Evolutionary conservation across 2,888 invertebrate species (phyloP), one percentile per base, ranked within the genome.

Genomic region (Lithosia quadra): DNA sequence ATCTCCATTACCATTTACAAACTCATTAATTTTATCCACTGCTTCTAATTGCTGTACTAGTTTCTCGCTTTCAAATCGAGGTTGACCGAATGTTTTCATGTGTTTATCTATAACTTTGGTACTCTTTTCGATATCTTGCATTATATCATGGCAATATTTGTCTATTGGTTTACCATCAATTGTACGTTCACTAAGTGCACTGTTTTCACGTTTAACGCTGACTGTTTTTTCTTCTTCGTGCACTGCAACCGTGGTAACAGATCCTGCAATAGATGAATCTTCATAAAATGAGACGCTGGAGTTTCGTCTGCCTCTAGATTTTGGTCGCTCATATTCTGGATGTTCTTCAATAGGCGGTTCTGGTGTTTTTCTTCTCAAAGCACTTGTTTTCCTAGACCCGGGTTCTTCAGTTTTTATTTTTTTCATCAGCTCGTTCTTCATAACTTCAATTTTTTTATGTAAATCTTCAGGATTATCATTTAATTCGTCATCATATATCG

Each of bases 81-180:
- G 91, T 21, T 85, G 86, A 73, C 91, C 92, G 64, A 95, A 94
- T 62, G 93, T 92, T 72, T 93, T 92, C 78, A 95, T 91, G 70
- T 96, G 96, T 68, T 86, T 92, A 66, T 96, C 95, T 43, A 96
- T 95, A 1, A 93, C 89, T 87, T 91, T 91, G 71, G 82, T 91
- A 62, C 92, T 95, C 69, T 91, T 93, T 69, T 95, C 93, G 69
- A 94, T 92, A 67, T 94, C 93, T 64, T 91, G 89, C 1, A 95
- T 91, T 1, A 95, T 92, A 33, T 93, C 92, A 81, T 91, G 93
- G 76, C 94, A 94, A 74, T 92, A 94, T 71, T 90, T 92, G 0
- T 94, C 94, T 49, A 94, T 82, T 1, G 92, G 91, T 74, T 92
- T 93, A 0, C 84, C 88, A 2, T 86, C 77, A 13, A 85, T 28